Conservation (phyloP, 2,113 vertebrate genomes). For the Mohoua ochrocephala region DNA sequence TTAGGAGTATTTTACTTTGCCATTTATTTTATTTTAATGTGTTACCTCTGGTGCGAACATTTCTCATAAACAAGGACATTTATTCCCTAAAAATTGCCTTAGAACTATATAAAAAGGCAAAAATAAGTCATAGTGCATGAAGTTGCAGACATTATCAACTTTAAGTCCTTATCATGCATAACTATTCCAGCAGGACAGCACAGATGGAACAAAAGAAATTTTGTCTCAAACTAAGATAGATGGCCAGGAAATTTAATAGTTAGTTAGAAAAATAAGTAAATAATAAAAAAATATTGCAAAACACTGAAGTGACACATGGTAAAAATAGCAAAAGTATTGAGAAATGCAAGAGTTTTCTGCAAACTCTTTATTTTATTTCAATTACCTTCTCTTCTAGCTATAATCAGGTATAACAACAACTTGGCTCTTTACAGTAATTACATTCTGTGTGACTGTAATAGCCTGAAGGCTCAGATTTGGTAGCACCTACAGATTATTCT, state of each 20-base stretch:
- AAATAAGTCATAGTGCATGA: rapidly evolving
- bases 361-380: neutral
- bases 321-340: neutral
- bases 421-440: constrained; percentile 27
- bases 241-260: neutral
- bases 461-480: constrained; percentile 1
- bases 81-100: neutral
- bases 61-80: neutral
- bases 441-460: constrained; percentile 5
- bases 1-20: neutral
- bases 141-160: neutral
- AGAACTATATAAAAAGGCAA: neutral
- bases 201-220: neutral
- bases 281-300: neutral
- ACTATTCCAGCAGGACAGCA: neutral
- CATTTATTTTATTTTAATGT: neutral
- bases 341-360: neutral
- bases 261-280: neutral
- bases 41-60: neutral
- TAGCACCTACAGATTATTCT: constrained; percentile 34
- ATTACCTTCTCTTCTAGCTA: neutral
- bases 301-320: neutral
- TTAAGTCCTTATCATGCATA: neutral
- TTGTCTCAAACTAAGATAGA: neutral
- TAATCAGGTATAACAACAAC: neutral